Base-by-base conservation (phyloP, 2,888 invertebrate species). In the Prenolepis imparis region DNA sequence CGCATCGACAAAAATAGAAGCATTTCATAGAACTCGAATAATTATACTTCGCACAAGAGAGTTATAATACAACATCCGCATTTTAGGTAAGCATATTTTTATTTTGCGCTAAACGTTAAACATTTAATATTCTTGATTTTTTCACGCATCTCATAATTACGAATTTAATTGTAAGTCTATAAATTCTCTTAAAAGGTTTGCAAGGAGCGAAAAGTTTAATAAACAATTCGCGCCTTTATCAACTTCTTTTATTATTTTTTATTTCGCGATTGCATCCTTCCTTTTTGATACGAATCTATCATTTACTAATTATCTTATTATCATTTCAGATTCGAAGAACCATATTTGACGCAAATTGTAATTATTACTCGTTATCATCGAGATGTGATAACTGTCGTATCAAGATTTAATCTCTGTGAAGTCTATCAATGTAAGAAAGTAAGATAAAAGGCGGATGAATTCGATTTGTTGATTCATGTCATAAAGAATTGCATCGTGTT, bases 1-100 rank as follows among this genome's bases (percentile, higher is more conserved):
- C n/a, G 66, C 82, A 39, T 28, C 5, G 21, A 18, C 41, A 61
- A 59, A 55, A 66, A 41, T 64, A 74, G 44, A 57, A n/a, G 15
- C 32, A 15, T 52, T 24, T 68, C 15, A 11, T 28, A 32, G n/a
- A 61, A 2, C 15, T 4, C 24, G 18, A 52, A 64, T 21, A 75
- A 64, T 74, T 24, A 52, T n/a, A 52, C 8, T 48, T 52, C n/a
- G 8, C n/a, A 6, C 48, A 6, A n/a, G 8, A 52, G n/a, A 52
- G n/a, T 52, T 52, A n/a, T n/a, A n/a, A n/a, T n/a, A n/a, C 8
- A 52, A 52, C 15, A 52, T n/a, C 8, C n/a, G n/a, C 2, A n/a
- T n/a, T 52, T 52, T 52, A 28, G 1, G 15, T 52, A 15, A 2
- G 2, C n/a, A 6, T 18, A 44, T 18, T 44, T 18, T 44, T 44